A percentile compares a stretch with the other conserved stretches of the same genome.
Evolutionary conservation across 2,113 vertebrate species (phyloP).

Genomic region (Nerophis ophidion): DNA sequence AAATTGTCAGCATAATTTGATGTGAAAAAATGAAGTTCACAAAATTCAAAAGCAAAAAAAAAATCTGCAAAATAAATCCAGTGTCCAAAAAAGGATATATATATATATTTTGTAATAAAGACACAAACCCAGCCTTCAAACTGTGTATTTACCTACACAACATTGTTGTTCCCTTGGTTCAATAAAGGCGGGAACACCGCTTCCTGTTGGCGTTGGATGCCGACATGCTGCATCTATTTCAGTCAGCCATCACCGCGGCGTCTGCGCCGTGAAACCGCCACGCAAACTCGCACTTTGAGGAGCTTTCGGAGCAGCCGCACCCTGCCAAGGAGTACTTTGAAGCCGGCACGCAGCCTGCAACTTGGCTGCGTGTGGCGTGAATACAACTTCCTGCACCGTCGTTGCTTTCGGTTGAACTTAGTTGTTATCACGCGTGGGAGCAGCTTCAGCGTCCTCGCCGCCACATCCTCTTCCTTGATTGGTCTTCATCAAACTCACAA

Average conservation of each 20-base stretch:
- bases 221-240: not conserved
- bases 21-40: too few relatives aligned
- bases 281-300: not conserved
- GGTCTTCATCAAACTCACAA: not conserved
- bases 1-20: too few relatives aligned
- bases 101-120: too few relatives aligned
- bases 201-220: not conserved
- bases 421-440: not conserved
- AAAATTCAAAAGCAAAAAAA: too few relatives aligned
- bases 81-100: too few relatives aligned
- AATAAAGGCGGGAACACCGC: not conserved
- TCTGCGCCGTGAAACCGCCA: not conserved
- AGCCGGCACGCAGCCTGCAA: not conserved
- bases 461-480: slow-evolving; percentile 5
- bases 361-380: not conserved
- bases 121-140: too few relatives aligned
- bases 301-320: not conserved
- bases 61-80: too few relatives aligned
- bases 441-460: not conserved
- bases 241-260: not conserved
- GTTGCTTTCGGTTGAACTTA: not conserved
- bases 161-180: too few relatives aligned
- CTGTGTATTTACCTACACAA: too few relatives aligned
- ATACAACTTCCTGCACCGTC: slow-evolving; percentile 2
- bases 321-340: not conserved